Conservation (phyloP, 2,797 vertebrate genomes). For the Podarcis lilfordi region DNA sequence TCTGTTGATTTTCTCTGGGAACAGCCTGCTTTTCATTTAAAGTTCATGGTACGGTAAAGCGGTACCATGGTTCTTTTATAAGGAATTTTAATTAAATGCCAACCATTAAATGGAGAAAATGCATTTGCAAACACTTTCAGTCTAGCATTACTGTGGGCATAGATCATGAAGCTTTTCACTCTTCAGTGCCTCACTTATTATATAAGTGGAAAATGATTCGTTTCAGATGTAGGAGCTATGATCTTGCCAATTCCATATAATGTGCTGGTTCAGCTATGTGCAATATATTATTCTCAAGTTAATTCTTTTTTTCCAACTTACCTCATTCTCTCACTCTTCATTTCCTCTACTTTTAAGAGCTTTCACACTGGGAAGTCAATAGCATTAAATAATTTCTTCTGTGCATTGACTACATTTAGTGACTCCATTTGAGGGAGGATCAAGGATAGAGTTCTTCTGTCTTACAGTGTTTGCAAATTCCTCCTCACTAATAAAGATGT, state of each 20-base stretch:
- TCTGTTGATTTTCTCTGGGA: conserved; percentile 5
- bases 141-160: fast-evolving
- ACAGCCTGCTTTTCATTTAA: conserved; percentile 2
- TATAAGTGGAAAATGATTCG: conserved; percentile 28
- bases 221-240: conserved; percentile 25
- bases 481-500: not conserved
- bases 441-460: not conserved
- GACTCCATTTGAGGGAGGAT: conserved; percentile 37
- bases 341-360: conserved; percentile 62
- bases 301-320: conserved; percentile 36
- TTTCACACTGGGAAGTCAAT: conserved; percentile 36
- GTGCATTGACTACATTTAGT: conserved; percentile 38
- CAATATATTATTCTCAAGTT: conserved; percentile 31
- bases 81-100: not conserved
- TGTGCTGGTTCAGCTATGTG: conserved; percentile 26
- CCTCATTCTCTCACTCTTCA: conserved; percentile 17
- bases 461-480: not conserved
- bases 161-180: conserved; percentile 7
- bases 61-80: not conserved
- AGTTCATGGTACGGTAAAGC: not conserved
- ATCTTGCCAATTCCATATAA: conserved; percentile 14
- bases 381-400: conserved; percentile 17
- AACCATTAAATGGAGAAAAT: not conserved
- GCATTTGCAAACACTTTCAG: conserved; percentile 9
- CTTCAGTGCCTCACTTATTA: not conserved